Evolutionary conservation across 2,113 vertebrate genomes (phyloP).

Genomic region (Leptobrachium ailaonicum): DNA sequence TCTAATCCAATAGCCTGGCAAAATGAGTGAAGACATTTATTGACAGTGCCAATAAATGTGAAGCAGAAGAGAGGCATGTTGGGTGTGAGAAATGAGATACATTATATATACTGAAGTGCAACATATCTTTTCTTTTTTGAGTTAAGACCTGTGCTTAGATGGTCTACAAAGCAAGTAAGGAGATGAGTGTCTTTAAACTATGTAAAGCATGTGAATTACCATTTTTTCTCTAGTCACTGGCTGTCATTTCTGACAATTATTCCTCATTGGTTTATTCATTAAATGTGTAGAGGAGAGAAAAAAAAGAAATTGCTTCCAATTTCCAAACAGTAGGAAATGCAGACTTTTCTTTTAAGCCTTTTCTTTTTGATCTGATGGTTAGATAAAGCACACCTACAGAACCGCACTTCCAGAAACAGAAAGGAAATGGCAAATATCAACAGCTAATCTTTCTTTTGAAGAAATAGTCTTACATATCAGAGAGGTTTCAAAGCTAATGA

Average conservation of each 20-base stretch:
- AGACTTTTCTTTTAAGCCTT: conserved; percentile 55
- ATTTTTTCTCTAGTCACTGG: not conserved
- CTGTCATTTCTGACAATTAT: conserved; percentile 32
- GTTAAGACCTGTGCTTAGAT: no score
- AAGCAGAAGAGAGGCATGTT: no score
- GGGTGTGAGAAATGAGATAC: no score
- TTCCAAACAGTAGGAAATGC: conserved; percentile 54
- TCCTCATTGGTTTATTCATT: conserved; percentile 31
- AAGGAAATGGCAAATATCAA: conserved; percentile 60
- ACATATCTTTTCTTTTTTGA: no score
- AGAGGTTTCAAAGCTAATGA: conserved; percentile 57
- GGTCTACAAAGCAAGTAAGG: no score
- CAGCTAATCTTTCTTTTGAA: conserved; percentile 65
- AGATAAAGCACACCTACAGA: conserved; percentile 56
- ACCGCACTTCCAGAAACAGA: conserved; percentile 50
- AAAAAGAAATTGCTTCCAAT: conserved; percentile 21
- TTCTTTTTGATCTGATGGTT: conserved; percentile 61
- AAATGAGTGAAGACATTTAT: no score
- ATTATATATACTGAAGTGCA: no score
- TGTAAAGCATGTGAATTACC: conserved; percentile 6
- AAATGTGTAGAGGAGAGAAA: conserved; percentile 29
- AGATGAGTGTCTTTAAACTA: no score
- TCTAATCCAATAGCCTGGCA: no score
- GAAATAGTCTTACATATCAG: conserved; percentile 57
- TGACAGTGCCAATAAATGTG: no score